phyloP scores from a whole-genome alignment of 2,113 vertebrate genomes.

The Amia ocellicauda region DNA sequence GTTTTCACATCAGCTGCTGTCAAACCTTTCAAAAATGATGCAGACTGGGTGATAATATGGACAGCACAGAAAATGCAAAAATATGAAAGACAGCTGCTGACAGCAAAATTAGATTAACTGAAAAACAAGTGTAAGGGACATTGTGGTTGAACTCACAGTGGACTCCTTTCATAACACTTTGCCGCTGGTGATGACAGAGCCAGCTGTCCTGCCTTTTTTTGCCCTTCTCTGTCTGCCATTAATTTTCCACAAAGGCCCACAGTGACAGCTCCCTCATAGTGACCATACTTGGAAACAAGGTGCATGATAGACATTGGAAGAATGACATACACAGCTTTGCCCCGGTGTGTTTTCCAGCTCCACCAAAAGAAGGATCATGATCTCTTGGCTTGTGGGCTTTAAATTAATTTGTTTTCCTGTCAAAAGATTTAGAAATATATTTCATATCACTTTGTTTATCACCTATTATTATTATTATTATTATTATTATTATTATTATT shows the following conservation, averaged over 20 bases:
- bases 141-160: conserved; percentile 53
- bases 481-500: too few relatives aligned
- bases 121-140: conserved; percentile 52
- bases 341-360: too few relatives aligned
- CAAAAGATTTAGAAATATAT: too few relatives aligned
- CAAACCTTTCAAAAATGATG: too few relatives aligned
- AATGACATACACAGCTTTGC: conserved; percentile 46
- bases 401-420: not conserved
- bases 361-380: too few relatives aligned
- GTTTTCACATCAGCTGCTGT: too few relatives aligned
- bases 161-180: conserved; percentile 49
- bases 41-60: not conserved
- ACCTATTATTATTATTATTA: too few relatives aligned
- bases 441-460: too few relatives aligned
- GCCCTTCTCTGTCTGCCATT: conserved; percentile 86
- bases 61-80: conserved; percentile 33
- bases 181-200: conserved; percentile 76
- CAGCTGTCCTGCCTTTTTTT: conserved; percentile 88
- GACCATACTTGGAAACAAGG: conserved; percentile 86
- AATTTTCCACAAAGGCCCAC: conserved; percentile 82
- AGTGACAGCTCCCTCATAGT: conserved; percentile 82
- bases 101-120: conserved; percentile 52
- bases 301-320: conserved; percentile 56
- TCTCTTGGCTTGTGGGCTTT: conserved; percentile 7
- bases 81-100: conserved; percentile 62